Conservation (phyloP, 2,888 invertebrate species). For the Thysanoteuthis rhombus region DNA sequence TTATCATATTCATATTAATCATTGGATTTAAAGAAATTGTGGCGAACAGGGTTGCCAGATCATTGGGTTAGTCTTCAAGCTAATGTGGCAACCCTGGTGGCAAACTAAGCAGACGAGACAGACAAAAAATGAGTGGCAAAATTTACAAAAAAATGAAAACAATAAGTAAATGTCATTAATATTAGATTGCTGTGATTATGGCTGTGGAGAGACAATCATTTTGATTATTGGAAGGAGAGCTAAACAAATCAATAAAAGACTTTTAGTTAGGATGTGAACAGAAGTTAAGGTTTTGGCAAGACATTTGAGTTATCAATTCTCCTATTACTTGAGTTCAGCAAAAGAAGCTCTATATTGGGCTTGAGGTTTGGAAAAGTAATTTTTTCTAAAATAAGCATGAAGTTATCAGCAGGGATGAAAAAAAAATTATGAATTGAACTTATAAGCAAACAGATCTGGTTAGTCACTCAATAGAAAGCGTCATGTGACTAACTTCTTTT, state of each 20-base stretch:
- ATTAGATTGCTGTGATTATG: constrained; percentile 12
- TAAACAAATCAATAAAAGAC: neutral
- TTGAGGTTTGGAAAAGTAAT: too few relatives aligned
- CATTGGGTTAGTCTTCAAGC: too few relatives aligned
- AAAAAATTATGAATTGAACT: too few relatives aligned
- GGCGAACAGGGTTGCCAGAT: too few relatives aligned
- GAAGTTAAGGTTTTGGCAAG: neutral
- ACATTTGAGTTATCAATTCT: neutral
- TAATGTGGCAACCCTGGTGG: too few relatives aligned
- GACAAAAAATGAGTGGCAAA: neutral
- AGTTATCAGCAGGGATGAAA: neutral
- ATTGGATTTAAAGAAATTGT: neutral
- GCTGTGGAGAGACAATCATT: neutral
- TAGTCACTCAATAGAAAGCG: too few relatives aligned
- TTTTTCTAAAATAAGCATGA: neutral
- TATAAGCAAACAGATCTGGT: neutral
- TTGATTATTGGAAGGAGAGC: neutral
- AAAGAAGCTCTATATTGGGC: neutral
- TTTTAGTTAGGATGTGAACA: neutral
- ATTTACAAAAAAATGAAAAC: neutral
- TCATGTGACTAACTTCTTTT: too few relatives aligned
- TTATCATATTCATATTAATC: neutral
- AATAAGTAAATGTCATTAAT: neutral
- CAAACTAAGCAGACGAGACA: neutral
- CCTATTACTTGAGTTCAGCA: neutral